phyloP scores from a whole-genome alignment of 2,888 invertebrate species.

The Camptogramma bilineatum region DNA sequence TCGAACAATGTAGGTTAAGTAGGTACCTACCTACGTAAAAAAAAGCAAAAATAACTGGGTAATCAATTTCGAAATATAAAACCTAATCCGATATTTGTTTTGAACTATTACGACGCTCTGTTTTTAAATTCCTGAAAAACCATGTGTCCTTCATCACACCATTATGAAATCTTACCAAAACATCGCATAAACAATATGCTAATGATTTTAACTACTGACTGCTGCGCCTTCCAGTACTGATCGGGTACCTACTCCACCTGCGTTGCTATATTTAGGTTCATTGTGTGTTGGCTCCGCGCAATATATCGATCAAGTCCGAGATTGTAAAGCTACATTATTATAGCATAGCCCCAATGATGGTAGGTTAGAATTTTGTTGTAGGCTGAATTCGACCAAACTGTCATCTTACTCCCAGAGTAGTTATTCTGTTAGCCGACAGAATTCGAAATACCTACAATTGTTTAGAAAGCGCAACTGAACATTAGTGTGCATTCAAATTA shows the following conservation, averaged over 20 bases:
- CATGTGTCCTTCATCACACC: slow-evolving; percentile 18
- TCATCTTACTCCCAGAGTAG: no score
- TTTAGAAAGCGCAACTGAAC: no score
- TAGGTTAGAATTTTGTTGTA: no score
- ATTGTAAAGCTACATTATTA: slow-evolving; percentile 31
- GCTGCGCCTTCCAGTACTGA: slow-evolving; percentile 62
- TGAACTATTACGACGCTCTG: neutral
- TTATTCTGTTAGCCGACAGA: no score
- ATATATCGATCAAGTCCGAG: slow-evolving; percentile 66
- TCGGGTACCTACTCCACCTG: slow-evolving; percentile 68
- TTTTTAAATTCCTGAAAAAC: neutral
- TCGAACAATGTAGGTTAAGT: no score
- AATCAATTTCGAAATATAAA: no score
- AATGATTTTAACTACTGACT: slow-evolving; percentile 50
- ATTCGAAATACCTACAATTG: no score
- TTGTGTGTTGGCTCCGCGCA: slow-evolving; percentile 71
- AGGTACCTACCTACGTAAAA: no score
- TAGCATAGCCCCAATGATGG: slow-evolving; percentile 5
- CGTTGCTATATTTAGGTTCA: slow-evolving; percentile 79
- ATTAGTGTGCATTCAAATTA: no score
- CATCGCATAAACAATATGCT: slow-evolving; percentile 44
- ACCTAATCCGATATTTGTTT: neutral
- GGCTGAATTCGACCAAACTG: no score
- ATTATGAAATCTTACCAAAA: slow-evolving; percentile 33
- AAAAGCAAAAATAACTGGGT: no score